Evolutionary conservation across 2,113 vertebrate species (phyloP).

Genomic region (Aythya baeri): DNA sequence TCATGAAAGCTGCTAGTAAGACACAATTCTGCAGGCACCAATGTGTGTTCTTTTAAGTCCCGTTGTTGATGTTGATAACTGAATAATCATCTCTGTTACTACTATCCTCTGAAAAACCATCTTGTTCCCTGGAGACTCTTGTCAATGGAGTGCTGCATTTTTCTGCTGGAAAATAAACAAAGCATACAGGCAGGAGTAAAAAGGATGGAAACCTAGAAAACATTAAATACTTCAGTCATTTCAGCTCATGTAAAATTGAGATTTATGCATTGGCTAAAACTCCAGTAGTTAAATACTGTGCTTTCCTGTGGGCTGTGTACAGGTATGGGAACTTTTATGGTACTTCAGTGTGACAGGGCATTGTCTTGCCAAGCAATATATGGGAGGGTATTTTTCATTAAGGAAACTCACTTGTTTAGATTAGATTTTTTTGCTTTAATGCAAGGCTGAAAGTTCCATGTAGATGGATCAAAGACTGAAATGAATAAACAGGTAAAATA

Average conservation of each 20-base stretch:
- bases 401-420: background rate
- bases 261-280: background rate
- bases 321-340: background rate
- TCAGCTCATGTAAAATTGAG: background rate
- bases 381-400: background rate
- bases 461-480: background rate
- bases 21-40: background rate
- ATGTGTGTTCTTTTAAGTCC: background rate
- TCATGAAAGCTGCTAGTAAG: slow-evolving; percentile 2
- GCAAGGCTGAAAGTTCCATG: background rate
- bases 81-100: background rate
- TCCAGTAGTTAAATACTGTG: background rate
- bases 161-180: background rate
- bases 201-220: background rate
- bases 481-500: background rate
- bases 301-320: background rate
- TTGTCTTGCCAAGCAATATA: background rate
- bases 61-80: background rate
- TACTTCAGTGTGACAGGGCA: background rate
- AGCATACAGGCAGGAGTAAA: background rate
- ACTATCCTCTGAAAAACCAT: background rate
- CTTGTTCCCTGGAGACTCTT: background rate
- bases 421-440: background rate
- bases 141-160: background rate
- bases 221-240: background rate